phyloP scores from a whole-genome alignment of 2,888 invertebrate species.

The Ornithoptera alexandrae region DNA sequence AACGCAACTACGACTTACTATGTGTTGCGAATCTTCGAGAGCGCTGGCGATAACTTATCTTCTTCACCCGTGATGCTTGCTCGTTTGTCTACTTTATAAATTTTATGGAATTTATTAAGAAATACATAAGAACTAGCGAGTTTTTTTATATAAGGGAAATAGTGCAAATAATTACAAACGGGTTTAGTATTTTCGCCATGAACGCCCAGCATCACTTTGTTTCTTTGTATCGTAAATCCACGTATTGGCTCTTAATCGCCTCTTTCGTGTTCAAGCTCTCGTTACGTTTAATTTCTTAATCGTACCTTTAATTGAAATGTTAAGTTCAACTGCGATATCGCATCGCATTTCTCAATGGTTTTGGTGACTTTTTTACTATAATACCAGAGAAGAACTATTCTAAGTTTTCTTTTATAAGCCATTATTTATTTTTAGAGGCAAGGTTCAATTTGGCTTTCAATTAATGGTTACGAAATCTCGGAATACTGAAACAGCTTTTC shows the following conservation, averaged over 20 bases:
- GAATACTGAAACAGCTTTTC: constrained; percentile 40
- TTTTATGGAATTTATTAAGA: no score
- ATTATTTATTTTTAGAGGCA: constrained; percentile 27
- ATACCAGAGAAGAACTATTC: constrained; percentile 34
- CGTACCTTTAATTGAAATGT: constrained; percentile 74
- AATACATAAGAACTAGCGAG: no score
- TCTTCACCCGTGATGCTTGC: no score
- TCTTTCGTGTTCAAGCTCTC: constrained; percentile 52
- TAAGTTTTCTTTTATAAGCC: constrained; percentile 6
- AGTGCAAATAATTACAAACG: no score
- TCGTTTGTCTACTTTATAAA: no score
- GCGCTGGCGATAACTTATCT: no score
- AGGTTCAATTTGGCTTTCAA: constrained; percentile 24
- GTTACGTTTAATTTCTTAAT: constrained; percentile 75
- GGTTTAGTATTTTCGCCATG: constrained; percentile 37
- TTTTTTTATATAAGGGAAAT: no score
- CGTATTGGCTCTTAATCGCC: constrained; percentile 52
- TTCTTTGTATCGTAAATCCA: constrained; percentile 52
- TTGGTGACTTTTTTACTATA: constrained; percentile 51
- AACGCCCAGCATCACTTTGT: constrained; percentile 54
- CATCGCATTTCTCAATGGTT: constrained; percentile 55
- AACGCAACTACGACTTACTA: no score
- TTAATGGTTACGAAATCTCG: constrained; percentile 32
- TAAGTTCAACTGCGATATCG: constrained; percentile 57
- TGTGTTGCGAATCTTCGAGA: no score